phyloP scores from a whole-genome alignment of 2,888 invertebrate genomes.

The Leptarthrus brevirostris region DNA sequence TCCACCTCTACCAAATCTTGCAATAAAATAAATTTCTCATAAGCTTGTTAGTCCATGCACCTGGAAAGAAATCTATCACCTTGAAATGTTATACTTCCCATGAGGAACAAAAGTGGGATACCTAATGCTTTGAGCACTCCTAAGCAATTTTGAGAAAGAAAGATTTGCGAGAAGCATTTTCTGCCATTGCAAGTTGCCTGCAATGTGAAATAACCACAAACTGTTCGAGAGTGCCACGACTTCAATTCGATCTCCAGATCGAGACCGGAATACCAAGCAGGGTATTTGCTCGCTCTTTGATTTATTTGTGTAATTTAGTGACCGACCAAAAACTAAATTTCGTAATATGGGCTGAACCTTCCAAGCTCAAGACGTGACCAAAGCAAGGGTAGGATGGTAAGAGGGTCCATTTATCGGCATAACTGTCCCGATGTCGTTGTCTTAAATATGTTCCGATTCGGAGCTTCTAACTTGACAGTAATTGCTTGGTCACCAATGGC shows the following conservation, averaged over 20 bases:
- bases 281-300: conserved; percentile 29
- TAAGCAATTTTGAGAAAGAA: not conserved
- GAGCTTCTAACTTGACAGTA: conserved; percentile 22
- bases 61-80: too few relatives aligned
- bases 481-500: conserved; percentile 17
- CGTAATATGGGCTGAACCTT: conserved; percentile 23
- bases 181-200: conserved; percentile 19
- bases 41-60: too few relatives aligned
- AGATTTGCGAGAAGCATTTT: conserved; percentile 7
- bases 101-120: too few relatives aligned
- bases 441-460: conserved; percentile 1
- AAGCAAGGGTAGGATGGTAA: not conserved
- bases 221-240: conserved; percentile 2
- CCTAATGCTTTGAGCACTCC: too few relatives aligned
- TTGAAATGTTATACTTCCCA: too few relatives aligned
- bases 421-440: not conserved
- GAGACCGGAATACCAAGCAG: conserved; percentile 46
- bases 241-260: conserved; percentile 32
- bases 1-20: too few relatives aligned
- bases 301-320: conserved; percentile 48
- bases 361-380: conserved; percentile 22
- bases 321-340: conserved; percentile 40
- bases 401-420: conserved; percentile 1
- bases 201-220: conserved; percentile 30
- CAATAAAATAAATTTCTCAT: too few relatives aligned